These are phyloP conservation scores for Coregonus sp. DNA, from an alignment of 2,797 vertebrate genomes.

Conservation along the genomic window DNA sequence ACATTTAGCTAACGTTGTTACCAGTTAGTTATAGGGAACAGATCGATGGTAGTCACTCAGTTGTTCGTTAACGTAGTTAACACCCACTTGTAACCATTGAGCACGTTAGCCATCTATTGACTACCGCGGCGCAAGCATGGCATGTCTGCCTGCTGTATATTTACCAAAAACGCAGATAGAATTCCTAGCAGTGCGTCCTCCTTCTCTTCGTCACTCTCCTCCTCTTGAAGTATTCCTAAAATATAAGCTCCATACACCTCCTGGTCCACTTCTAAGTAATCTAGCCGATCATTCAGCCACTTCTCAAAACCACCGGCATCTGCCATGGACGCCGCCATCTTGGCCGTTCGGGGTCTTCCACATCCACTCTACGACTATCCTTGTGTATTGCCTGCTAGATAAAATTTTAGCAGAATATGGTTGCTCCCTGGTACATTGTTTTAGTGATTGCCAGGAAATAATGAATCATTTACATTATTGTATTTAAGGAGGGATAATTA, in stretches of 20 bases:
- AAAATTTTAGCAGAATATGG: not conserved
- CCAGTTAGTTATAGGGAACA: not conserved
- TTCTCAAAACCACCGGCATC: constrained; percentile 79
- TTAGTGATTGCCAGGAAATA: not conserved
- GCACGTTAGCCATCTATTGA: not conserved
- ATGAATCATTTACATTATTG: not conserved
- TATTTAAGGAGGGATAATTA: not conserved
- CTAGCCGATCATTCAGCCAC: constrained; percentile 86
- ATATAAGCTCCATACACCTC: constrained; percentile 91
- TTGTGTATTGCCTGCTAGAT: constrained; percentile 57
- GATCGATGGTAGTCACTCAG: no score
- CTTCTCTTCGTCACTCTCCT: constrained; percentile 88
- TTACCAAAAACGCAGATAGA: constrained; percentile 89
- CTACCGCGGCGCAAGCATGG: not conserved
- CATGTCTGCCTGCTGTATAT: constrained; percentile 28
- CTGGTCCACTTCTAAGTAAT: constrained; percentile 85
- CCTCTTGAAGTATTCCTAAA: constrained; percentile 87
- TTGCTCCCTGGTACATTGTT: not conserved
- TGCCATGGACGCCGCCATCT: constrained; percentile 87
- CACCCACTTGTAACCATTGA: no score
- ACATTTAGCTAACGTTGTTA: not conserved
- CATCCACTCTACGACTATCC: constrained; percentile 35
- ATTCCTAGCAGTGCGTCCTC: constrained; percentile 86
- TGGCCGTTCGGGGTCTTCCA: constrained; percentile 72
- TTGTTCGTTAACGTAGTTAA: no score